Evolutionary conservation across 2,113 vertebrate genomes (phyloP).

Genomic region (Lepisosteus osseus): DNA sequence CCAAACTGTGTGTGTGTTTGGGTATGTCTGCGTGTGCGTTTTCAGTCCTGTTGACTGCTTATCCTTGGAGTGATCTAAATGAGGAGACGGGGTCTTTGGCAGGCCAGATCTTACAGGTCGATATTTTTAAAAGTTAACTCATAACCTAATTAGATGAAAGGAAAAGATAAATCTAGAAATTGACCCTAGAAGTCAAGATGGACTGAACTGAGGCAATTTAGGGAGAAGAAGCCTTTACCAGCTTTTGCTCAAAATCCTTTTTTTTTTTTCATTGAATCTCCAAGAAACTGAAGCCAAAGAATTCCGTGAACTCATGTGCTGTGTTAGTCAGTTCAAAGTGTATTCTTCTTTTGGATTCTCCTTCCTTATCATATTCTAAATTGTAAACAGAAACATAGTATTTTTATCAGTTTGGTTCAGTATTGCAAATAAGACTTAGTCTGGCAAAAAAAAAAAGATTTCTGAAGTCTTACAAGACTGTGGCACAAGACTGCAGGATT

Average conservation of each 20-base stretch:
- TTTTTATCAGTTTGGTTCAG: no score
- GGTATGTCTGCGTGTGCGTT: background rate
- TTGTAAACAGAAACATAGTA: no score
- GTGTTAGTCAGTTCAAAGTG: no score
- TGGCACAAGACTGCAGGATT: no score
- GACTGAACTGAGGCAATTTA: conserved; percentile 56
- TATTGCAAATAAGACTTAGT: no score
- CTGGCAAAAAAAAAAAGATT: no score
- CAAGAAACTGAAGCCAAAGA: background rate
- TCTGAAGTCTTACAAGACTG: no score
- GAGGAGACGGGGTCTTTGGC: conserved; percentile 58
- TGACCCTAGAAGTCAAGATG: conserved; percentile 49
- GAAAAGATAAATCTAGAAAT: conserved; percentile 43
- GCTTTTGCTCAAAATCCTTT: conserved; percentile 16
- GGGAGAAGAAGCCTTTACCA: conserved; percentile 45
- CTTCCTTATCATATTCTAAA: no score
- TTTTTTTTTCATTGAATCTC: background rate
- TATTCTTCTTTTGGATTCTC: no score
- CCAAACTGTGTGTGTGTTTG: conserved; percentile 24
- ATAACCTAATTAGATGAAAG: conserved; percentile 66
- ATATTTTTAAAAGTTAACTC: conserved; percentile 37
- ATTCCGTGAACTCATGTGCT: conserved; percentile 13
- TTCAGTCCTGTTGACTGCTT: conserved; percentile 54
- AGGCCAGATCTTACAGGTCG: conserved; percentile 37
- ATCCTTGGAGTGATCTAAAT: conserved; percentile 71